Conservation (phyloP, 2,888 invertebrate genomes). For the Stenurella melanura region DNA sequence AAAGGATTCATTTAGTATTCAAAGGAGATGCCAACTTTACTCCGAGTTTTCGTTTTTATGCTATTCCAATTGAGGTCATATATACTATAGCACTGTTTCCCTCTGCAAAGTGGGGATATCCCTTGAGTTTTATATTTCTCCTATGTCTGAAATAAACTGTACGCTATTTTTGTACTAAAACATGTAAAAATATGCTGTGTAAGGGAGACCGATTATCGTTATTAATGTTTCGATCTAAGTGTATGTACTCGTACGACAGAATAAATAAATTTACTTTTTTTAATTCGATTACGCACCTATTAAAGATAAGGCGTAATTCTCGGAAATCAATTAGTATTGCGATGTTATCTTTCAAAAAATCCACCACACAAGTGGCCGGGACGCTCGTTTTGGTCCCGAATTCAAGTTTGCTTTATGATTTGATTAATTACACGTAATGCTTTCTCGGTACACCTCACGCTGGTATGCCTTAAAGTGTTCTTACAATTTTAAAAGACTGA, state of each 20-base stretch:
- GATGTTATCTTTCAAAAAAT: not conserved
- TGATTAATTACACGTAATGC: not conserved
- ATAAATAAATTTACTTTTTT: not conserved
- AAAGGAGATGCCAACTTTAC: no score
- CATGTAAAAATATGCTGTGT: no score
- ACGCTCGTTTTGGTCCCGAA: not conserved
- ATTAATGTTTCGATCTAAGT: no score
- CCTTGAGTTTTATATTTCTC: no score
- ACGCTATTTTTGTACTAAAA: no score
- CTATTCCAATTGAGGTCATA: no score
- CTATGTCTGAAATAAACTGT: no score
- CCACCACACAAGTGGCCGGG: not conserved
- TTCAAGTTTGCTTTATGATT: not conserved
- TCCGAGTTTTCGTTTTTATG: no score
- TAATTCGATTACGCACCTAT: not conserved
- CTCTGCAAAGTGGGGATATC: no score
- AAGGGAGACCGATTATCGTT: no score
- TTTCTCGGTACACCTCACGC: not conserved
- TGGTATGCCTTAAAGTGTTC: not conserved
- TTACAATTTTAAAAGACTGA: constrained; percentile 31
- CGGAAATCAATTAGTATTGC: not conserved
- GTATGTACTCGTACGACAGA: not conserved
- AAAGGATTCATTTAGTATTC: no score
- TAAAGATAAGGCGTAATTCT: not conserved
- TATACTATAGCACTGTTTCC: no score